These are phyloP conservation scores for Castor canadensis DNA, from an alignment of 2,113 vertebrate genomes.

Conservation along the genomic window DNA sequence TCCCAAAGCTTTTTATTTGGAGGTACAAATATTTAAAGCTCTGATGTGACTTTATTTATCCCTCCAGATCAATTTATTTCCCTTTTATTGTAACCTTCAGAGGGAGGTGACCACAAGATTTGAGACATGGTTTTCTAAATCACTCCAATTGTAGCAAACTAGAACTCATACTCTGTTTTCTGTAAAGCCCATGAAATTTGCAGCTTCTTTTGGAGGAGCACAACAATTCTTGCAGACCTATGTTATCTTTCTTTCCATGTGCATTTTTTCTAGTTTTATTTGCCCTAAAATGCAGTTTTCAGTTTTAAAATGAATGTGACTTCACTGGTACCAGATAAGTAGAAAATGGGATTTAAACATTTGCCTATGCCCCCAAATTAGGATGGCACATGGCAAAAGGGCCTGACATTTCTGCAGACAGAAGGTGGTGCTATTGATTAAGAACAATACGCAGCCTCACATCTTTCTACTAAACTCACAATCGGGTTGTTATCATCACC, in stretches of 20 bases:
- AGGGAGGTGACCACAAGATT: neutral
- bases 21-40: neutral
- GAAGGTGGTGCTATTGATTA: constrained; percentile 86
- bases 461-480: constrained; percentile 46
- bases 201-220: neutral
- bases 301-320: constrained; percentile 24
- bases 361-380: neutral
- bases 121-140: neutral
- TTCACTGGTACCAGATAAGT: neutral
- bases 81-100: neutral
- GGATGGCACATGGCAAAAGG: neutral
- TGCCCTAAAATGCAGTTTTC: neutral
- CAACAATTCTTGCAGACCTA: neutral
- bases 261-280: neutral
- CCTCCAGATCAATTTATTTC: neutral
- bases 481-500: constrained; percentile 62
- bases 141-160: neutral
- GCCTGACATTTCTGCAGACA: constrained; percentile 50
- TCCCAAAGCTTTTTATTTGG: neutral
- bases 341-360: neutral
- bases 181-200: neutral
- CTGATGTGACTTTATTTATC: neutral
- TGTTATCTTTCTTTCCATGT: neutral
- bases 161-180: neutral
- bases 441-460: neutral